phyloP scores from a whole-genome alignment of 2,797 vertebrate genomes.

The Sebastes ruberrimus region DNA sequence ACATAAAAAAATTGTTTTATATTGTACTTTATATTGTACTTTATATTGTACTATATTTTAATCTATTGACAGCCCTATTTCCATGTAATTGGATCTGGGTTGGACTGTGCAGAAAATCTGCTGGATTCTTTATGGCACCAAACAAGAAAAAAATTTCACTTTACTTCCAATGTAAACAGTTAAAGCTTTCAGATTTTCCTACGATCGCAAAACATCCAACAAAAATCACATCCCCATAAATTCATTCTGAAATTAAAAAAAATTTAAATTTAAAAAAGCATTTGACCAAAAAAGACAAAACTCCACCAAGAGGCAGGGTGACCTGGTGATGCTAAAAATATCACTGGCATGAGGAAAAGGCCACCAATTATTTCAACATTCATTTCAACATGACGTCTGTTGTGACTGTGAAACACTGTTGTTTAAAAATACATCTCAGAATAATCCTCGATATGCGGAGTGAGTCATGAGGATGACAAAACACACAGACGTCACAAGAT shows the following conservation, averaged over 20 bases:
- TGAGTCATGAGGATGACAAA: slow-evolving; percentile 25
- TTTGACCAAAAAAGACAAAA: neutral
- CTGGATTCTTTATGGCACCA: neutral
- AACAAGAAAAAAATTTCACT: neutral
- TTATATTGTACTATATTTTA: too few species aligned
- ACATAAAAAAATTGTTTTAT: too few species aligned
- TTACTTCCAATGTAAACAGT: slow-evolving; percentile 1
- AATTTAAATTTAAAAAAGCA: neutral
- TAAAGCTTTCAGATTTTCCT: neutral
- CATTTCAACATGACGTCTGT: slow-evolving; percentile 38
- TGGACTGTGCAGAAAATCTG: neutral
- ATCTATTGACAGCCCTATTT: too few species aligned
- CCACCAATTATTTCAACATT: slow-evolving; percentile 24
- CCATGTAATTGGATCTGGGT: neutral
- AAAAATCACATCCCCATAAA: neutral
- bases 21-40: too few species aligned
- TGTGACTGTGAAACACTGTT: slow-evolving; percentile 35
- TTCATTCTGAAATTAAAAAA: neutral
- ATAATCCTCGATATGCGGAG: slow-evolving; percentile 30
- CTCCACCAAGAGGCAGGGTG: neutral
- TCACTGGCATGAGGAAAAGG: slow-evolving; percentile 8
- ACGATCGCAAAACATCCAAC: neutral
- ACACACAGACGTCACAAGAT: slow-evolving; percentile 23
- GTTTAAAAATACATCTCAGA: slow-evolving; percentile 48
- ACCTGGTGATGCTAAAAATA: slow-evolving; percentile 31